Percentiles rank a stretch among this genome's conserved stretches.
These are phyloP conservation scores for Urosaurus nigricauda DNA, from an alignment of 2,797 vertebrate species.

Conservation along the genomic window DNA sequence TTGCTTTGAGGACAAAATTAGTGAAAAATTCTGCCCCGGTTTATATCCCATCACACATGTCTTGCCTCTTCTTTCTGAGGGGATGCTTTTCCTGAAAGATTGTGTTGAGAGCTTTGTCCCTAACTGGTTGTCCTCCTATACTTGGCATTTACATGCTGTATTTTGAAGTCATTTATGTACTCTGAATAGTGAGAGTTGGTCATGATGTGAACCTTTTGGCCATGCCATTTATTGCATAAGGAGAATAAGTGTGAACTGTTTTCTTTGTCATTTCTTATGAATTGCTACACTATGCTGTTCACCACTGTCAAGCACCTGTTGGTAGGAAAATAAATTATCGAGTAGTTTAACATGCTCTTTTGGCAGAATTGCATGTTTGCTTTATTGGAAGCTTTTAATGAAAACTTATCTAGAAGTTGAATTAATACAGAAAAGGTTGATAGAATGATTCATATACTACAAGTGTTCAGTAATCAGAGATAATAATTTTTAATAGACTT, in stretches of 20 bases:
- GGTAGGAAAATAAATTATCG: slow-evolving; percentile 63
- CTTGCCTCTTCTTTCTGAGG: too few species aligned
- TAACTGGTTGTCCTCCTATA: background rate
- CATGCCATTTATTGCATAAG: background rate
- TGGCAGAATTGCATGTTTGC: slow-evolving; percentile 53
- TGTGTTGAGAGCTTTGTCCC: too few species aligned
- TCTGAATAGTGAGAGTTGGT: background rate
- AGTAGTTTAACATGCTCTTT: slow-evolving; percentile 54
- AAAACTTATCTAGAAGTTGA: slow-evolving; percentile 60
- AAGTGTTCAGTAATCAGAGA: slow-evolving; percentile 50
- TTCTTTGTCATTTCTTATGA: slow-evolving; percentile 45
- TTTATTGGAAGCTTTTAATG: slow-evolving; percentile 58
- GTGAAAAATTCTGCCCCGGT: too few species aligned
- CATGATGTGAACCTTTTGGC: background rate
- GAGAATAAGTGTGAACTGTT: slow-evolving; percentile 19
- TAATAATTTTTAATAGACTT: slow-evolving; percentile 57
- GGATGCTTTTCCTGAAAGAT: too few species aligned
- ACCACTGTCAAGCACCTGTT: slow-evolving; percentile 61
- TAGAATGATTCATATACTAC: slow-evolving; percentile 57
- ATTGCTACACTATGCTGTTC: slow-evolving; percentile 63
- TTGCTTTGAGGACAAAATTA: too few species aligned
- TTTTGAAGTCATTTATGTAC: background rate
- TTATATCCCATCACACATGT: too few species aligned
- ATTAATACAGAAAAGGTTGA: slow-evolving; percentile 51
- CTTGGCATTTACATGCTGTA: background rate